These are phyloP conservation scores for Misgurnus anguillicaudatus DNA, from an alignment of 2,113 vertebrate species.

Conservation along the genomic window DNA sequence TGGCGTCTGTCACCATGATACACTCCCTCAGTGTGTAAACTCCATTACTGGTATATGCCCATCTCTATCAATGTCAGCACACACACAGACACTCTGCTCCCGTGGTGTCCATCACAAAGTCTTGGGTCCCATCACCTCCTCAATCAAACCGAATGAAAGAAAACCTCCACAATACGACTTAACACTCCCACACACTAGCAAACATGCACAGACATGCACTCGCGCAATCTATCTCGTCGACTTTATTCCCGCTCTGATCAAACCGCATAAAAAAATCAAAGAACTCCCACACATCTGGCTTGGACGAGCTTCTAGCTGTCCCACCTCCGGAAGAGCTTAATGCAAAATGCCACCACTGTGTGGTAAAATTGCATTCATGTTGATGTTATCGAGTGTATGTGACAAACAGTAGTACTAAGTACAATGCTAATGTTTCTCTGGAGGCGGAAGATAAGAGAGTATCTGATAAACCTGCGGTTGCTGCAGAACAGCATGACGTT, in stretches of 20 bases:
- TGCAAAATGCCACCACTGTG: background rate
- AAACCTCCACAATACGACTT: conserved; percentile 23
- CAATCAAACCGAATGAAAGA: conserved; percentile 43
- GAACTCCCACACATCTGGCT: conserved; percentile 16
- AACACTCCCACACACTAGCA: conserved; percentile 17
- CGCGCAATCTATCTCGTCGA: background rate
- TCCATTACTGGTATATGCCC: conserved; percentile 68
- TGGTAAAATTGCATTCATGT: conserved; percentile 4
- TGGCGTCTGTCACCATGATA: conserved; percentile 66
- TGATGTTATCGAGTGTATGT: conserved; percentile 8
- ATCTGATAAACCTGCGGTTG: background rate
- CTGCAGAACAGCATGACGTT: background rate
- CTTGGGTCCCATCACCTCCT: conserved; percentile 29
- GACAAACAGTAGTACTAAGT: background rate
- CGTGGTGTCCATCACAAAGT: conserved; percentile 37
- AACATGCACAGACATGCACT: conserved; percentile 5
- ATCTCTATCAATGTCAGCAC: conserved; percentile 65
- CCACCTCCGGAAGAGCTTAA: conserved; percentile 41
- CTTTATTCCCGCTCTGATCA: conserved; percentile 48
- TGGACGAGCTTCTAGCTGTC: background rate
- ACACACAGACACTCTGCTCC: conserved; percentile 35
- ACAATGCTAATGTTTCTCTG: conserved; percentile 39
- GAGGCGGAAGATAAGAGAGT: conserved; percentile 23
- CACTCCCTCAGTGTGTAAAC: conserved; percentile 65
- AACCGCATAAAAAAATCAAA: background rate